Percentiles rank a stretch among this genome's conserved stretches.
These are phyloP conservation scores for Cassiopea xamachana DNA, from an alignment of 30 jellyfish, hydroid and myxozoan genomes.

Conservation along the genomic window DNA sequence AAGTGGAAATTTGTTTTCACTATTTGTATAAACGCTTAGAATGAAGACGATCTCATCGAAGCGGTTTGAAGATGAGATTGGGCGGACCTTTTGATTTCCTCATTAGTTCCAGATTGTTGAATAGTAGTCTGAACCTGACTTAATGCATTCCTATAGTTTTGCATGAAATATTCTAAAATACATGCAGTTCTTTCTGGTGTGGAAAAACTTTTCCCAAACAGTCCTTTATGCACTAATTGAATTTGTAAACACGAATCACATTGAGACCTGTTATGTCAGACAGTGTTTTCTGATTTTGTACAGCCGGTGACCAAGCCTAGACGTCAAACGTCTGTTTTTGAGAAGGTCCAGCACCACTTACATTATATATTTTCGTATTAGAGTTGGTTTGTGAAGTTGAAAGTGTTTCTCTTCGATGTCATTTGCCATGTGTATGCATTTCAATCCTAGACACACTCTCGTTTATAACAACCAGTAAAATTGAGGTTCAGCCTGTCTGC, in stretches of 20 bases:
- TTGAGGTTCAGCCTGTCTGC: no score
- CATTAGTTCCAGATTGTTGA: background rate
- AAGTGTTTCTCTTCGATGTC: no score
- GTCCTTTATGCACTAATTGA: background rate
- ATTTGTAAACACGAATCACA: background rate
- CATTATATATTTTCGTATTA: no score
- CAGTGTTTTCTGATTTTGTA: no score
- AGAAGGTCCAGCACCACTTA: no score
- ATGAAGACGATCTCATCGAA: background rate
- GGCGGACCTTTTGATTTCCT: background rate
- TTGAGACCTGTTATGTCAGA: background rate
- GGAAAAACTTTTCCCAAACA: background rate
- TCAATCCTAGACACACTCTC: no score
- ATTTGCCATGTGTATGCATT: no score
- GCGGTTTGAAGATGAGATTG: background rate
- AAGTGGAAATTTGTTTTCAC: conserved; percentile 3
- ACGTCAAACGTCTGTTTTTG: no score
- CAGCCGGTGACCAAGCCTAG: no score
- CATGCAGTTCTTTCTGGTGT: background rate
- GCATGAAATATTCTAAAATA: background rate
- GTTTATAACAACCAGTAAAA: no score
- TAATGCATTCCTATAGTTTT: background rate
- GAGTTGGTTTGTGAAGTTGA: no score
- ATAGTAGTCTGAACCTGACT: background rate
- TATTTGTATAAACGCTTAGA: background rate